Conservation (phyloP, 2,888 invertebrate species). For the Megaustenia siamemsis region DNA sequence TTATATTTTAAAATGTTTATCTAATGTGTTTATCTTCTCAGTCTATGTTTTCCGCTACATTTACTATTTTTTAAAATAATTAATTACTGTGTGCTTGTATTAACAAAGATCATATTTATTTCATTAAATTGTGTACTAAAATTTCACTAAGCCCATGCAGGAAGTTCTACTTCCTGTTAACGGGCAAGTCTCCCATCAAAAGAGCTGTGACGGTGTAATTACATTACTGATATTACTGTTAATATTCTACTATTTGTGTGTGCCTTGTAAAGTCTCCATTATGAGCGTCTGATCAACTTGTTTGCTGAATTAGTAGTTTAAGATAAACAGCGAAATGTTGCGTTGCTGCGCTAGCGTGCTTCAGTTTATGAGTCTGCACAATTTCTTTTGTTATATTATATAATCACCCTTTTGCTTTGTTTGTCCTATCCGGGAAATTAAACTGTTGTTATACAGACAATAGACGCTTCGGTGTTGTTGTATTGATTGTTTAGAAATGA, state of each 20-base stretch:
- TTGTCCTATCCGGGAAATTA: not conserved
- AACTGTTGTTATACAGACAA: conserved; percentile 16
- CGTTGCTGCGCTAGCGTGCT: conserved; percentile 22
- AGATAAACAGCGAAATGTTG: not conserved
- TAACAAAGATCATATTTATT: not conserved
- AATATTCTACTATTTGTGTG: not conserved
- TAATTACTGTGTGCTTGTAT: not conserved
- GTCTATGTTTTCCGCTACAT: not conserved
- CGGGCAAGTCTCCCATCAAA: conserved; percentile 36
- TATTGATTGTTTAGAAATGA: not conserved
- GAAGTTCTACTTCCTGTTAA: not conserved
- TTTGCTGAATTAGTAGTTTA: not conserved
- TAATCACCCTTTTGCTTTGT: conserved; percentile 34
- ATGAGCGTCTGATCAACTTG: not conserved
- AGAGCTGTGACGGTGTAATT: conserved; percentile 42
- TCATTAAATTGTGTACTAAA: not conserved
- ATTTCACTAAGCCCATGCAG: not conserved
- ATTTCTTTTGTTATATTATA: conserved; percentile 25
- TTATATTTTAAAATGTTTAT: no score
- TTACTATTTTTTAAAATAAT: not conserved
- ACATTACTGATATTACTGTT: not conserved
- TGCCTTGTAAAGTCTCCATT: not conserved
- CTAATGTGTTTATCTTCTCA: not conserved
- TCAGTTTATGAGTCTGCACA: conserved; percentile 22
- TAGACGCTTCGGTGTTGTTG: not conserved